Base-by-base conservation (phyloP, 53 echinoderm and acorn worm genomes). In the Holothuria leucospilota region DNA sequence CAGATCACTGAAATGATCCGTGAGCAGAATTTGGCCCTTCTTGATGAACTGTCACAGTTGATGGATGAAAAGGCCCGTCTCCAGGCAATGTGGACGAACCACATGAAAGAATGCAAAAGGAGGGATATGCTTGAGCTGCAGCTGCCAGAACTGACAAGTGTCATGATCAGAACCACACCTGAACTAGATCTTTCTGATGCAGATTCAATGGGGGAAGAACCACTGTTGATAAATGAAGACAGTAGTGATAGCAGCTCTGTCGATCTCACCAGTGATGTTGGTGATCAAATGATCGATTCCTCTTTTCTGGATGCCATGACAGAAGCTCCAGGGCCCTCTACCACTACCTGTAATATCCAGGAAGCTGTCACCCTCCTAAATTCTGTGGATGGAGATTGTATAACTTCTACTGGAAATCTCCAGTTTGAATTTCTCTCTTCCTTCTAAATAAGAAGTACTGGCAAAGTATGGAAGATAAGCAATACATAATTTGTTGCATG, bases 61-160 rank as follows among this genome's bases (percentile, higher is more conserved):
- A 61, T 90, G 65, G 59, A 71, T 25, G 92, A 92, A 27, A 92
- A 89, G 71, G 69, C 71, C 62, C 58, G 60, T 10, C 63, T 92
- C 20, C n/a, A 85, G 20, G 51, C 69, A 21, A 49, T 89, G 75
- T 69, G 89, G 20, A 85, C 81, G 49, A 60, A 86, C 6, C 92
- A 92, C 62, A 68, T 86, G 72, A 62, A 71, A 29, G 63, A 72
- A 26, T 92, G 92, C 61, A 86, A 90, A 38, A 81, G 86, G 51
- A 10, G 8, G 30, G 59, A 64, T 20, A 15, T 40, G 40, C 63
- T 63, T 27, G 14, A 24, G 26, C 29, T 69, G 39, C 69, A 70
- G 52, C 39, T 61, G 86, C 63, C 78, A 46, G 42, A 75, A 25
- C 9, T 63, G 34, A 80, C 71, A 21, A 59, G 68, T 23, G 49